Base-by-base conservation (phyloP, 2,888 invertebrate species). In the Bugula neritina region DNA sequence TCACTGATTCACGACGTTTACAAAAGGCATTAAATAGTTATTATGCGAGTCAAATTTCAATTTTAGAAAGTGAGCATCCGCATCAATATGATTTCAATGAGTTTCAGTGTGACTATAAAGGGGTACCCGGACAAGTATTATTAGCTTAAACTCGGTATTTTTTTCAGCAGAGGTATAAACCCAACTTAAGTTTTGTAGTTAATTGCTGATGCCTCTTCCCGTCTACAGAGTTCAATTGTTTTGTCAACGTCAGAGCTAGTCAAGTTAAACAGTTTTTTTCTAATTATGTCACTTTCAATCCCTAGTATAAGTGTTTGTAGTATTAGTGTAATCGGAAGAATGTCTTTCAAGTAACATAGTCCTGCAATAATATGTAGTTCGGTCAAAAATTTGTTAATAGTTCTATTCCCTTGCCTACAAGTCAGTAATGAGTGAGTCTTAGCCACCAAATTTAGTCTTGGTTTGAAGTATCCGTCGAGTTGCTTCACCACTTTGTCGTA, bases 161-260 rank as follows among this genome's bases (percentile, higher is more conserved):
- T n/a, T n/a, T n/a, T n/a, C n/a, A n/a, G n/a, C n/a, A n/a, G n/a
- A n/a, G n/a, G n/a, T n/a, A n/a, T n/a, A n/a, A n/a, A n/a, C n/a
- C 43, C 43, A 5, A 17, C 17, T 17, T 10, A 10, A 43, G 43
- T 17, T 17, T 43, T 43, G 43, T 43, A 43, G 43, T 43, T 17
- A 10, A 5, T 43, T 5, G 43, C 43, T 10, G 43, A 10, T 43
- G 43, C 5, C 43, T 57, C 27, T 23, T 25, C 57, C 23, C n/a
- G 57, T 57, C 57, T 57, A n/a, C 57, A 57, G 3, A 57, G 57
- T 23, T 57, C 57, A 5, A 57, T n/a, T 13, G 57, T 23, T 23
- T 23, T 57, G 27, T 57, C 27, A 10, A 57, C 5, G 57, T 57
- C 57, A 21, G 27, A 17, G 23, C 23, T n/a, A 27, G 13, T 5